Conservation (phyloP, 30 jellyfish, hydroid and myxozoan species). For the Turritopsis dohrnii region DNA sequence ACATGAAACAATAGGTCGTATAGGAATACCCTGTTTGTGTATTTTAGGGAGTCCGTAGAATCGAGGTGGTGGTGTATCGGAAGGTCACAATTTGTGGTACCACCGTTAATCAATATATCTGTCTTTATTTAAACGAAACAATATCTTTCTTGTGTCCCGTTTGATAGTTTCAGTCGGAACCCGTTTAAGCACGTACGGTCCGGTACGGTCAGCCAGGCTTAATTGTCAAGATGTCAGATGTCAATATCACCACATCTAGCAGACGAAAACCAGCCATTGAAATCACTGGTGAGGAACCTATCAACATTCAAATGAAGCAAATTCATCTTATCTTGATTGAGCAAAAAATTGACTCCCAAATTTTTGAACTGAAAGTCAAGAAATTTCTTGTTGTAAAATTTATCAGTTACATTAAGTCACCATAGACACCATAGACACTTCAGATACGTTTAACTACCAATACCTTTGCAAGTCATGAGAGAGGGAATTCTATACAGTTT, state of each 20-base stretch:
- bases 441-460: not conserved
- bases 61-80: too few relatives aligned
- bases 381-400: not conserved
- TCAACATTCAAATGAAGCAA: not conserved
- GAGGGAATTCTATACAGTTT: not conserved
- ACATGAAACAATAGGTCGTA: too few relatives aligned
- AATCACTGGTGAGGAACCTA: not conserved
- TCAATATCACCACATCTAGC: not conserved
- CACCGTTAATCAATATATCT: too few relatives aligned
- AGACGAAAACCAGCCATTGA: not conserved
- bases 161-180: too few relatives aligned
- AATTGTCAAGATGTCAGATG: not conserved
- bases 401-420: not conserved
- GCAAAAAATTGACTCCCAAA: not conserved
- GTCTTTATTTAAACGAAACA: too few relatives aligned
- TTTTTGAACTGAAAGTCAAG: not conserved
- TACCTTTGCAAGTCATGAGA: not conserved
- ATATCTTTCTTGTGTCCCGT: too few relatives aligned
- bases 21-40: too few relatives aligned
- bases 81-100: too few relatives aligned
- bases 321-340: not conserved
- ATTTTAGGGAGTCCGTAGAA: too few relatives aligned
- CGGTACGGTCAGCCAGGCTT: too few relatives aligned
- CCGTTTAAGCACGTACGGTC: too few relatives aligned
- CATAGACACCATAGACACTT: not conserved